A percentile compares a stretch with the other conserved stretches of the same genome.
These are phyloP conservation scores for Epizoanthus stellaris DNA, from an alignment of 92 coral and sea anemone genomes.

Conservation along the genomic window DNA sequence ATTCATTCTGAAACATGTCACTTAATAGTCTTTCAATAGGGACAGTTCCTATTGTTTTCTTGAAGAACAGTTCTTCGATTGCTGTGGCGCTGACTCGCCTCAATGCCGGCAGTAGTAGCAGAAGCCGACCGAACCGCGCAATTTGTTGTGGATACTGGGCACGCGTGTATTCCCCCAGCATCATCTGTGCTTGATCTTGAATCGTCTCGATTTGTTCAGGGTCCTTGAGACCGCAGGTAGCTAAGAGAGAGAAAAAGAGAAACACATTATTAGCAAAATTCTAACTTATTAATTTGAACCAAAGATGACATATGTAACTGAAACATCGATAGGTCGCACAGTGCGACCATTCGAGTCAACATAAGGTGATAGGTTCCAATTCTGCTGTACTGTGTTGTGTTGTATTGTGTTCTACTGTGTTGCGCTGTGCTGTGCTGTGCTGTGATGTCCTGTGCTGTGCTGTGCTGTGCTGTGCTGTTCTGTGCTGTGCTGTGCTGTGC, in stretches of 20 bases:
- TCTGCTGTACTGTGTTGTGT: background rate
- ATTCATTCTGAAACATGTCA: constrained; percentile 84
- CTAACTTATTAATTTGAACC: too few species aligned
- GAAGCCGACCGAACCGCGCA: constrained; percentile 91
- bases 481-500: background rate
- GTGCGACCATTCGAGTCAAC: too few species aligned
- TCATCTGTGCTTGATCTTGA: constrained; percentile 92
- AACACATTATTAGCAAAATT: background rate
- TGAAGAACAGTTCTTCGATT: constrained; percentile 90
- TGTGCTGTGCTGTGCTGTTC: background rate
- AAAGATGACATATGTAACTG: too few species aligned
- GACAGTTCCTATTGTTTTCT: constrained; percentile 91
- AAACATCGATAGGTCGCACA: too few species aligned
- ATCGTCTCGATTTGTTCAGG: constrained; percentile 90
- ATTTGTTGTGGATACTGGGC: constrained; percentile 80
- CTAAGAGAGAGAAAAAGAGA: constrained; percentile 38
- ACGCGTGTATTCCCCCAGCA: constrained; percentile 92
- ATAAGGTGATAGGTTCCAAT: too few species aligned
- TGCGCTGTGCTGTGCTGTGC: background rate
- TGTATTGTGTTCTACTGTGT: background rate
- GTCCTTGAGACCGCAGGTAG: constrained; percentile 84
- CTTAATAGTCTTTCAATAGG: constrained; percentile 91
- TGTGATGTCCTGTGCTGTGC: background rate
- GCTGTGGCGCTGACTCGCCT: constrained; percentile 87
- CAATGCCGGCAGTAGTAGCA: constrained; percentile 79